Conservation (phyloP, 2,797 vertebrate species). For the Poecilia wingei region DNA sequence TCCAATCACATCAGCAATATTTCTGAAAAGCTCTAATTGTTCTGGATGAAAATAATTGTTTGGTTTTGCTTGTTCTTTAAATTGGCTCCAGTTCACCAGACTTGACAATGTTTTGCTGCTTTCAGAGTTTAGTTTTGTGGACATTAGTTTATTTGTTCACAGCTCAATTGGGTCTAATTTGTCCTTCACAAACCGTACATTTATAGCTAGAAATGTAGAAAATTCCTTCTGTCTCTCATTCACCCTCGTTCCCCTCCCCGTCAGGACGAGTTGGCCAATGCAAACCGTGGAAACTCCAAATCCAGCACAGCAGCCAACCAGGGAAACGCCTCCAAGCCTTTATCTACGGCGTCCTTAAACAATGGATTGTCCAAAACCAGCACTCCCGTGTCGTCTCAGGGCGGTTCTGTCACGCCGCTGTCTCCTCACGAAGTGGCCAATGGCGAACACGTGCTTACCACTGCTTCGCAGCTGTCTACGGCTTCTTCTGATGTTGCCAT, state of each 20-base stretch:
- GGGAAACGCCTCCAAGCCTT: slow-evolving; percentile 43
- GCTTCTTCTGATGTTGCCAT: slow-evolving; percentile 77
- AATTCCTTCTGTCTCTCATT: not conserved
- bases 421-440: slow-evolving; percentile 26
- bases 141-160: not conserved
- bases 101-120: not conserved
- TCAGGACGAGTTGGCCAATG: slow-evolving; percentile 90
- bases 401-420: slow-evolving; percentile 6
- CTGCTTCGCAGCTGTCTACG: slow-evolving; percentile 60
- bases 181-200: not conserved
- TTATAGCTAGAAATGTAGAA: not conserved
- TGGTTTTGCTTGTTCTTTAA: not conserved
- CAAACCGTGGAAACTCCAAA: slow-evolving; percentile 81
- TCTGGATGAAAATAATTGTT: not conserved
- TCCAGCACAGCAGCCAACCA: slow-evolving; percentile 42
- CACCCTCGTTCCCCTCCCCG: not conserved
- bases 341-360: slow-evolving; percentile 28
- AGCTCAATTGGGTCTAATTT: not conserved
- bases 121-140: not conserved
- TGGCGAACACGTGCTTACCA: not conserved
- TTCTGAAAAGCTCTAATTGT: not conserved
- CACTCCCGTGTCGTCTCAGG: slow-evolving; percentile 36
- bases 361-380: slow-evolving; percentile 44
- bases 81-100: not conserved
- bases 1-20: not conserved